Evolutionary conservation across 2,888 invertebrate genomes (phyloP).

Genomic region (Xanthorhoe spadicearia): DNA sequence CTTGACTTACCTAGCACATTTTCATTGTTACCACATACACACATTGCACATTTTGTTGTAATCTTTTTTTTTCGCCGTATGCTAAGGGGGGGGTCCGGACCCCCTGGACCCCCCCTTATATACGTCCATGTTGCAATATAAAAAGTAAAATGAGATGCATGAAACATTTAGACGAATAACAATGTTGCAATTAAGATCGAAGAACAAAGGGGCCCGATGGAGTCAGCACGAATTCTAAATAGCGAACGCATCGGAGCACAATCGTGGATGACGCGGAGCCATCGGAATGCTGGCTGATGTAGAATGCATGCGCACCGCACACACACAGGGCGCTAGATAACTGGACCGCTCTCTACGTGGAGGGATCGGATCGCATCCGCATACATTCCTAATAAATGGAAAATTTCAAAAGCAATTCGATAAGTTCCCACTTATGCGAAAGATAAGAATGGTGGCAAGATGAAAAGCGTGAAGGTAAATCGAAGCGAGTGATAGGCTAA

Average conservation of each 20-base stretch:
- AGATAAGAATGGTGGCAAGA: conserved; percentile 57
- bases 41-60: too few relatives aligned
- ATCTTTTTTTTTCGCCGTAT: too few relatives aligned
- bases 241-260: conserved; percentile 65
- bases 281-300: conserved; percentile 77
- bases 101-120: too few relatives aligned
- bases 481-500: conserved; percentile 57
- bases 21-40: too few relatives aligned
- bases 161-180: conserved; percentile 48
- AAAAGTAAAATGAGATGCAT: conserved; percentile 50
- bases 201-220: conserved; percentile 58
- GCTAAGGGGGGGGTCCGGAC: too few relatives aligned
- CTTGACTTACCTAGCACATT: too few relatives aligned
- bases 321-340: conserved; percentile 60
- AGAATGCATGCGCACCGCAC: conserved; percentile 67
- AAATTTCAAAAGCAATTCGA: conserved; percentile 60
- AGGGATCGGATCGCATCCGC: conserved; percentile 59
- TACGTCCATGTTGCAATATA: too few relatives aligned
- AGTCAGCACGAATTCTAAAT: conserved; percentile 62
- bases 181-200: conserved; percentile 54
- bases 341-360: conserved; percentile 60
- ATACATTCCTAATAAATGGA: conserved; percentile 46
- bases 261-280: conserved; percentile 71
- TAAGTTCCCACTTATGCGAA: conserved; percentile 51
- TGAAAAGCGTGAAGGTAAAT: conserved; percentile 66